Evolutionary conservation across 2,113 vertebrate species (phyloP).

Genomic region (Etheostoma spectabile): DNA sequence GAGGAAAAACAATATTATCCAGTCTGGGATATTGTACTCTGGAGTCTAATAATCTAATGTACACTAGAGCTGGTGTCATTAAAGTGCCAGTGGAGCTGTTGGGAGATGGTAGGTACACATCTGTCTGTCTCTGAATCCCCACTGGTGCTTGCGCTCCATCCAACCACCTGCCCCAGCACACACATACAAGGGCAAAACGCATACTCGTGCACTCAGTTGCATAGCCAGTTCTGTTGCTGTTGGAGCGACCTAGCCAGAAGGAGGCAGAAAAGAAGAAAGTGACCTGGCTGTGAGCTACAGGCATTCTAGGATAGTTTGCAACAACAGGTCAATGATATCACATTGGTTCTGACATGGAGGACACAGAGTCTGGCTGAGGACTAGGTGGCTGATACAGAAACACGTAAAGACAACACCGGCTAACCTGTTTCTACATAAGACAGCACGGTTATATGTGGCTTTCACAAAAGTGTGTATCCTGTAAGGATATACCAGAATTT

Average conservation of each 20-base stretch:
- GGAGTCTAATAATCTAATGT: slow-evolving; percentile 85
- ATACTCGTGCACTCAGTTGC: slow-evolving; percentile 10
- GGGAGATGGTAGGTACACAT: slow-evolving; percentile 71
- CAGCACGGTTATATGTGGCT: background rate
- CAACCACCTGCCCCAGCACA: slow-evolving; percentile 42
- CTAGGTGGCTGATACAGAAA: slow-evolving; percentile 3
- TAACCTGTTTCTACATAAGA: background rate
- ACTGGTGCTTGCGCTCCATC: slow-evolving; percentile 39
- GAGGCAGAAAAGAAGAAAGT: slow-evolving; percentile 57
- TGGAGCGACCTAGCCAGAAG: slow-evolving; percentile 51
- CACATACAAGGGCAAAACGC: slow-evolving; percentile 34
- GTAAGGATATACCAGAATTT: background rate
- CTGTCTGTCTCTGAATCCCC: slow-evolving; percentile 71
- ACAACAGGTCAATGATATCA: slow-evolving; percentile 64
- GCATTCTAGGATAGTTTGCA: slow-evolving; percentile 73
- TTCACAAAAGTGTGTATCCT: background rate
- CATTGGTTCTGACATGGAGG: background rate
- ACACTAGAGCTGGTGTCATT: slow-evolving; percentile 78
- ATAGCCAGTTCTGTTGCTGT: slow-evolving; percentile 23
- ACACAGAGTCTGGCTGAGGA: background rate
- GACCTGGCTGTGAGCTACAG: slow-evolving; percentile 66
- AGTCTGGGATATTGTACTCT: slow-evolving; percentile 83
- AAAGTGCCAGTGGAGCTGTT: slow-evolving; percentile 77
- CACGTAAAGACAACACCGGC: background rate
- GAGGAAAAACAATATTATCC: slow-evolving; percentile 84